Conservation (phyloP, 2,113 vertebrate genomes). For the Heliornis fulica region DNA sequence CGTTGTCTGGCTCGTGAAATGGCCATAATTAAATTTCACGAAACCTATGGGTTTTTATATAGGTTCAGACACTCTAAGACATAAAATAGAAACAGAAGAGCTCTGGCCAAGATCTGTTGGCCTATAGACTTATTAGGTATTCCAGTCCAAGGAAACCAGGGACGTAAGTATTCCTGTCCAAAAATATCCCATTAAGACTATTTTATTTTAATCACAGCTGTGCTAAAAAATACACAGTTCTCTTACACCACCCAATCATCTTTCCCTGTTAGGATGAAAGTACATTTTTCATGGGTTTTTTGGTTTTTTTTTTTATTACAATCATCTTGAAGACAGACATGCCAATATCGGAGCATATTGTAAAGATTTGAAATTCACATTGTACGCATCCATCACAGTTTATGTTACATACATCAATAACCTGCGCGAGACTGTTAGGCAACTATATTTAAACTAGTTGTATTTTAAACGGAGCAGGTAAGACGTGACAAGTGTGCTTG, state of each 20-base stretch:
- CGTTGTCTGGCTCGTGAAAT: neutral
- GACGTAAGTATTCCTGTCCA: slow-evolving; percentile 26
- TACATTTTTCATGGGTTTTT: slow-evolving; percentile 11
- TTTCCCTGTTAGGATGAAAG: neutral
- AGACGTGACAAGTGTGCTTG: neutral
- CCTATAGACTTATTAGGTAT: neutral
- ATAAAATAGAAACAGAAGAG: slow-evolving; percentile 31
- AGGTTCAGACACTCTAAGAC: slow-evolving; percentile 47
- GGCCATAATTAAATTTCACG: neutral
- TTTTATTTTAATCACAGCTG: slow-evolving; percentile 41
- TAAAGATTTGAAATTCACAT: neutral
- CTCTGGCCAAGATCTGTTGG: slow-evolving; percentile 25
- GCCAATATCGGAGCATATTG: slow-evolving; percentile 36
- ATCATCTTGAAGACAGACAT: slow-evolving; percentile 39
- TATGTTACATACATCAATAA: neutral
- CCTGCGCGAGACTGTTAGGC: neutral
- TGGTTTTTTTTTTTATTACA: slow-evolving; percentile 52
- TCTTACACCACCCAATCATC: neutral
- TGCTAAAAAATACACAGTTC: neutral
- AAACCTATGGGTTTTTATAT: neutral
- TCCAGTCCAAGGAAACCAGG: neutral
- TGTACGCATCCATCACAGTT: neutral
- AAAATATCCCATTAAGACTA: slow-evolving; percentile 28
- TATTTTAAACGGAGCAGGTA: neutral
- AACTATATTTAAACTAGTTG: neutral